Evolutionary conservation across 2,113 vertebrate genomes (phyloP), one percentile per base, ranked within the genome.

Genomic region (Arvicanthis niloticus): DNA sequence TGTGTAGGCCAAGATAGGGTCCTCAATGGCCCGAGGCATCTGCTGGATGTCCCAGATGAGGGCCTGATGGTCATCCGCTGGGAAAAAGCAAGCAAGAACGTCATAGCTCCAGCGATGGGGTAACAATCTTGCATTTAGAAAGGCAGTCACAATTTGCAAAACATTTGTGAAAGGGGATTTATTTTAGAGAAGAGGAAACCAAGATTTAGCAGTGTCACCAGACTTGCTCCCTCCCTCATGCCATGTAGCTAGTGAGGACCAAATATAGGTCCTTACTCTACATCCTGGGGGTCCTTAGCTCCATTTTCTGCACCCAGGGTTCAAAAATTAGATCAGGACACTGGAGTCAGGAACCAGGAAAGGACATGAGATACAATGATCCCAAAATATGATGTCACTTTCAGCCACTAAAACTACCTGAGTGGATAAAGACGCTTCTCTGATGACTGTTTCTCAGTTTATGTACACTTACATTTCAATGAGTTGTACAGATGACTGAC

Each of bases 11-110:
- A 99, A 98, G 98, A 99, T 99, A 11, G 99, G 99, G 97, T 99
- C 99, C 98, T 99, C 99, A 34, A 99, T 99, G 98, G 99, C 99
- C 31, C 99, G 99, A 0, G 99, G 99, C 99, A 99, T 99, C 96
- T 99, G 99, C 98, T 99, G 99, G 98, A 99, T 99, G 97, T 99
- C 99, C 99, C 99, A 99, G 98, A 99, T 99, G 97, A 99, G 99
- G 81, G 99, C 99, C 99, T 99, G 99, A 98, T 99, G 99, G 98
- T 99, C 99, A 97, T 99, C 99, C 9, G 99, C 99, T 99, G 88
- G 67, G 95, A 81, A 87, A 93, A 91, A 96, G 93, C 82, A 91
- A 90, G 40, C 40, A 88, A 77, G 58, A 82, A 19, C 1, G 7
- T 96, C 88, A 97, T 48, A 86, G 70, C 37, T 92, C 24, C 26